These are phyloP conservation scores for Ctenomys sociabilis DNA, from an alignment of 2,113 vertebrate species.

Conservation along the genomic window DNA sequence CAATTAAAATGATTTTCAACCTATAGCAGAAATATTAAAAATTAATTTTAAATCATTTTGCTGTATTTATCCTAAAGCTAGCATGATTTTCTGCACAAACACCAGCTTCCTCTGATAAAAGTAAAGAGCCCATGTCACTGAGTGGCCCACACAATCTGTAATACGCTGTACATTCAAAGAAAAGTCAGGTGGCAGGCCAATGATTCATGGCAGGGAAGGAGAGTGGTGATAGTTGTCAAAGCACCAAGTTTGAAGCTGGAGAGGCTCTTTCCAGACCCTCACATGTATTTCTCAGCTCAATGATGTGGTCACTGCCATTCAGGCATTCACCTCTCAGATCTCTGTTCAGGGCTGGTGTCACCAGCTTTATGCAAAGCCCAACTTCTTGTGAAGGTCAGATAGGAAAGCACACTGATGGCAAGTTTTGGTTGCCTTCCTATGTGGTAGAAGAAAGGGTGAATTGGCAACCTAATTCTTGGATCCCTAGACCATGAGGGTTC, in stretches of 20 bases:
- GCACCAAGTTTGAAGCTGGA: background rate
- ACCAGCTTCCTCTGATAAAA: background rate
- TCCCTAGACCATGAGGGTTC: background rate
- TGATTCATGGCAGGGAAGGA: background rate
- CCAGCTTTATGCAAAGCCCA: background rate
- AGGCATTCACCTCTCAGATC: background rate
- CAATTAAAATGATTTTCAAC: constrained; percentile 7
- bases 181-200: background rate
- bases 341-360: background rate
- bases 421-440: background rate
- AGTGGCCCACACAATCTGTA: background rate
- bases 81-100: background rate
- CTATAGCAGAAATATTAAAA: background rate
- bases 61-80: background rate
- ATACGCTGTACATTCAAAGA: background rate
- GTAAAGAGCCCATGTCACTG: background rate
- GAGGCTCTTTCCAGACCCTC: background rate
- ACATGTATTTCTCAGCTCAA: background rate
- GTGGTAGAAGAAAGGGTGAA: background rate
- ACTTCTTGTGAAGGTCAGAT: background rate
- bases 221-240: background rate
- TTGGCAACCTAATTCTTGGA: background rate
- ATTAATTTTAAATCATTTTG: background rate
- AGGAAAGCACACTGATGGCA: background rate
- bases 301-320: background rate